phyloP scores from a whole-genome alignment of 2,888 invertebrate species.

The Drosophila affinis region DNA sequence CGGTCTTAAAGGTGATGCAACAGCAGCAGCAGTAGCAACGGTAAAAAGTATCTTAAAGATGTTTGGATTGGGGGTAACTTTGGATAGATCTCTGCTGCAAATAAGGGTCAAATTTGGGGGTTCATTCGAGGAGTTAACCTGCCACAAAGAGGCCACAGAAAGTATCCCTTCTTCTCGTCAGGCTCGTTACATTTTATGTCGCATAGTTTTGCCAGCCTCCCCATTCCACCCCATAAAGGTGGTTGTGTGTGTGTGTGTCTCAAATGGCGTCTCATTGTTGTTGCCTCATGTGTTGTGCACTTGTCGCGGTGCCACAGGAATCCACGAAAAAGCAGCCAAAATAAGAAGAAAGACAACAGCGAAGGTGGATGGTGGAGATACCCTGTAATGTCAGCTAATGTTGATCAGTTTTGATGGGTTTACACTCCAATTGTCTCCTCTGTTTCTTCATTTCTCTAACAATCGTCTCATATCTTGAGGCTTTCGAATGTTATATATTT shows the following conservation, averaged over 20 bases:
- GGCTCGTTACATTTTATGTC: constrained; percentile 44
- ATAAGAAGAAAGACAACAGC: neutral
- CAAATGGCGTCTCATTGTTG: constrained; percentile 40
- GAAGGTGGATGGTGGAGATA: neutral
- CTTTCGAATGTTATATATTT: too few species aligned
- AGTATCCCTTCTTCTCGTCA: constrained; percentile 21
- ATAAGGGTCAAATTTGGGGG: constrained; percentile 6
- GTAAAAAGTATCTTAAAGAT: constrained; percentile 5
- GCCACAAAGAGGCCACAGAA: constrained; percentile 22
- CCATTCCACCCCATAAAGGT: constrained; percentile 33
- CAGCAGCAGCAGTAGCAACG: neutral
- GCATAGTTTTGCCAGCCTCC: constrained; percentile 34
- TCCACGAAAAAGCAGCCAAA: neutral
- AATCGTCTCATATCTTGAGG: neutral
- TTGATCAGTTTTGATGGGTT: too few species aligned
- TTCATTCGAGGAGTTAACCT: constrained; percentile 21
- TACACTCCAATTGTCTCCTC: too few species aligned
- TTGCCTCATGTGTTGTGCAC: constrained; percentile 40
- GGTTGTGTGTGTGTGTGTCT: constrained; percentile 15
- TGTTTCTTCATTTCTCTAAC: too few species aligned
- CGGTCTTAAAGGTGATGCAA: constrained; percentile 4
- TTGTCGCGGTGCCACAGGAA: constrained; percentile 33
- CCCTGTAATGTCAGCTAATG: neutral
- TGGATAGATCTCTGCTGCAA: constrained; percentile 5
- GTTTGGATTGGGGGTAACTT: constrained; percentile 4